phyloP scores from a whole-genome alignment of 2,113 vertebrate species.

The Clinocottus analis region DNA sequence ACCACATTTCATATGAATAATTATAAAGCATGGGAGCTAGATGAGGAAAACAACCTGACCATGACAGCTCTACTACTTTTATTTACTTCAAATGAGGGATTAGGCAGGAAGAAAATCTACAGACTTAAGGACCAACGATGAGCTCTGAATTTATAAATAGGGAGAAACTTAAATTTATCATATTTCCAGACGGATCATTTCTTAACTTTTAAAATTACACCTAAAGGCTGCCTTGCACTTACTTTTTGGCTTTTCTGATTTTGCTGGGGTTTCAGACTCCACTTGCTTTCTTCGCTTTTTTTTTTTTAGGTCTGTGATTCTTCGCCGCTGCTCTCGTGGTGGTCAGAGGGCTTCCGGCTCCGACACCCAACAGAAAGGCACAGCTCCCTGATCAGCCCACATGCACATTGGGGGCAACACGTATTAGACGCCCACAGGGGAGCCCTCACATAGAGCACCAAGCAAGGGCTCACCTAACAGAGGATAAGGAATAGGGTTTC shows the following conservation, averaged over 20 bases:
- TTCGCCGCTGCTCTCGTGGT: constrained; percentile 50
- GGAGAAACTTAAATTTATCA: constrained; percentile 67
- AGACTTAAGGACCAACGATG: constrained; percentile 73
- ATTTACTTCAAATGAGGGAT: constrained; percentile 86
- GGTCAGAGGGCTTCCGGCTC: constrained; percentile 66
- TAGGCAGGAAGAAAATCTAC: constrained; percentile 74
- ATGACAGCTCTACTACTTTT: constrained; percentile 85
- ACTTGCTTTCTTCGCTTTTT: constrained; percentile 53
- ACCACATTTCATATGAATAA: constrained; percentile 90
- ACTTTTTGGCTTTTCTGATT: constrained; percentile 52
- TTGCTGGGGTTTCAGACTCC: constrained; percentile 45
- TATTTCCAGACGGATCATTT: constrained; percentile 59
- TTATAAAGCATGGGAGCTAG: constrained; percentile 82
- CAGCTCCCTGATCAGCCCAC: constrained; percentile 71
- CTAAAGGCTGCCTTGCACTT: constrained; percentile 41
- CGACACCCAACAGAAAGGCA: constrained; percentile 71
- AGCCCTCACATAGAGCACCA: constrained; percentile 64
- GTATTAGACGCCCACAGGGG: constrained; percentile 75
- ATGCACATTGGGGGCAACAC: constrained; percentile 72
- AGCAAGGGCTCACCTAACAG: constrained; percentile 78
- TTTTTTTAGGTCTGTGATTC: constrained; percentile 42
- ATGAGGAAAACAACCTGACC: constrained; percentile 82
- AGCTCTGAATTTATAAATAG: constrained; percentile 72
- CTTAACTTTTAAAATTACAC: constrained; percentile 53
- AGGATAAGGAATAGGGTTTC: constrained; percentile 82